Conservation (phyloP, 2,888 invertebrate genomes). For the Xanthia icteritia region DNA sequence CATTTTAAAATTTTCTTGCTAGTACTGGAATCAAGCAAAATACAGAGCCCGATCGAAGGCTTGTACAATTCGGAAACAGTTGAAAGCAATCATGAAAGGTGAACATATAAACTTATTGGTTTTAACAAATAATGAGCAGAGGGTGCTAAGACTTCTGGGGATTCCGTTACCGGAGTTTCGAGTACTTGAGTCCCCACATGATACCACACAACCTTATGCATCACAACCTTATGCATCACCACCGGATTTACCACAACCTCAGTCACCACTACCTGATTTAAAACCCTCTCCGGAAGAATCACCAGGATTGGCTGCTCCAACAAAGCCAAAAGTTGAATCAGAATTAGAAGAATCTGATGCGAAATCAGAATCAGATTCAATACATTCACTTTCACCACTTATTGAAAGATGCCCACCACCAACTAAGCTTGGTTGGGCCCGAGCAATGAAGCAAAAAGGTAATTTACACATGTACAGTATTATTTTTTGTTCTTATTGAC, state of each 20-base stretch:
- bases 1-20: background rate
- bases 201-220: background rate
- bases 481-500: no score
- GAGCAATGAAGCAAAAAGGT: constrained; percentile 20
- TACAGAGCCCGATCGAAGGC: constrained; percentile 13
- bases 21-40: constrained; percentile 28
- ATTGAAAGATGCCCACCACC: constrained; percentile 3
- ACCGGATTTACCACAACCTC: background rate
- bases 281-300: background rate
- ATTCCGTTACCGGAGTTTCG: constrained; percentile 19
- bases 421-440: background rate
- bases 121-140: constrained; percentile 16
- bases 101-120: constrained; percentile 9
- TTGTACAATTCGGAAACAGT: constrained; percentile 17
- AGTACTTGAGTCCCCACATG: background rate
- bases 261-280: background rate
- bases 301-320: background rate
- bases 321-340: background rate
- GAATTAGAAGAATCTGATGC: constrained; percentile 11
- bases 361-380: constrained; percentile 11
- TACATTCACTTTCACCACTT: background rate
- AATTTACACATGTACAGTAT: background rate
- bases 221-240: background rate
- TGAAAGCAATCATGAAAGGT: constrained; percentile 24
- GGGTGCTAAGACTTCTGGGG: constrained; percentile 15